Percentiles rank a stretch among this genome's conserved stretches.
phyloP scores from a whole-genome alignment of 2,888 invertebrate genomes.

The Microplitis deprimator region DNA sequence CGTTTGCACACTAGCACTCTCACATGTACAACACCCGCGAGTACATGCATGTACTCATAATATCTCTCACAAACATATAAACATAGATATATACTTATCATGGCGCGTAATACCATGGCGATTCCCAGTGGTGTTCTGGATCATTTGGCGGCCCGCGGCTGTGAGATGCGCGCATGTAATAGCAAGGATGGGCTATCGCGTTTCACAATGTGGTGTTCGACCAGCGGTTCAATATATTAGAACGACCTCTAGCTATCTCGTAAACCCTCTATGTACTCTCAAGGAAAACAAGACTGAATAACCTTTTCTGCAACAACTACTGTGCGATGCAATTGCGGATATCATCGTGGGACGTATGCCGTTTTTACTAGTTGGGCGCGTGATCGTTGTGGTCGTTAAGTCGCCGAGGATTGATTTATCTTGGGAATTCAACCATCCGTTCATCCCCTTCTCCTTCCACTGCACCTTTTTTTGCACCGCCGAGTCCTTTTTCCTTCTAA shows the following conservation, averaged over 20 bases:
- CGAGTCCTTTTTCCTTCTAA: slow-evolving; percentile 36
- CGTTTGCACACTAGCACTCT: slow-evolving; percentile 14
- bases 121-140: slow-evolving; percentile 71
- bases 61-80: slow-evolving; percentile 53
- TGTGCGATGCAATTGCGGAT: slow-evolving; percentile 43
- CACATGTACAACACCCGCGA: background rate
- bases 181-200: slow-evolving; percentile 47
- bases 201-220: slow-evolving; percentile 40
- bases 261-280: slow-evolving; percentile 21
- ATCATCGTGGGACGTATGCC: slow-evolving; percentile 43
- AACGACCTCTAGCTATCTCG: slow-evolving; percentile 20
- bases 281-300: slow-evolving; percentile 46
- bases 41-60: slow-evolving; percentile 37
- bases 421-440: slow-evolving; percentile 46
- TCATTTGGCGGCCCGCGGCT: slow-evolving; percentile 70
- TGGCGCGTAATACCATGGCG: slow-evolving; percentile 54
- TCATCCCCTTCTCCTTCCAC: slow-evolving; percentile 38
- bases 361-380: slow-evolving; percentile 21
- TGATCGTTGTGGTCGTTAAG: slow-evolving; percentile 42
- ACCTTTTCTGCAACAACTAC: slow-evolving; percentile 24
- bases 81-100: slow-evolving; percentile 24
- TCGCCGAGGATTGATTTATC: slow-evolving; percentile 46
- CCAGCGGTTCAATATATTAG: slow-evolving; percentile 3
- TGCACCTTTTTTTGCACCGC: slow-evolving; percentile 27
- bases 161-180: slow-evolving; percentile 62